These are phyloP conservation scores for Oryzias woworae DNA, from an alignment of 2,113 vertebrate species.

Conservation along the genomic window DNA sequence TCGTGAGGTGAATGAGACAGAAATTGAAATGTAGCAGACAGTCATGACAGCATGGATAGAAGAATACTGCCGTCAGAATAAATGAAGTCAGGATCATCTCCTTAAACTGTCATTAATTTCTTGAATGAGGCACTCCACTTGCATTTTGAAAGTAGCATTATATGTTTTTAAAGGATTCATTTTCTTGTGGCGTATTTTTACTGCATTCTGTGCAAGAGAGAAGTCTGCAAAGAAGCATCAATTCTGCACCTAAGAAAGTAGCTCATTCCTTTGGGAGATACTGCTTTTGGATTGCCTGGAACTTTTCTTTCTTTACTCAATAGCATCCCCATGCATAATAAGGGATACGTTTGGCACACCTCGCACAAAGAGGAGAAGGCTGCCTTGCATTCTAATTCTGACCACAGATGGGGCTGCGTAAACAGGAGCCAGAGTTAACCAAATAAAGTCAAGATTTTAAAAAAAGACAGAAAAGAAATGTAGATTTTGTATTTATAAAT, in stretches of 20 bases:
- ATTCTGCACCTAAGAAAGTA: neutral
- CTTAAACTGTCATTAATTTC: slow-evolving; percentile 2
- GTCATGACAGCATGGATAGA: slow-evolving; percentile 1
- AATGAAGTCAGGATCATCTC: neutral
- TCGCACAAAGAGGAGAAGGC: neutral
- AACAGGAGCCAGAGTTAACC: no score
- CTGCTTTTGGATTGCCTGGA: neutral
- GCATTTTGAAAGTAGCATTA: slow-evolving; percentile 10
- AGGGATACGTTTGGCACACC: neutral
- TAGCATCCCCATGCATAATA: neutral
- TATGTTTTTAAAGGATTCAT: neutral
- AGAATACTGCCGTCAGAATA: neutral
- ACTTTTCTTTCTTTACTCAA: neutral
- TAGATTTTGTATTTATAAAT: no score
- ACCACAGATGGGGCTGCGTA: no score
- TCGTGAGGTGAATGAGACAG: neutral
- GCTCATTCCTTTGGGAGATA: neutral
- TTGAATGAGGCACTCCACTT: slow-evolving; percentile 35
- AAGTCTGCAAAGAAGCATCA: neutral
- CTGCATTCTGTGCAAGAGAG: neutral
- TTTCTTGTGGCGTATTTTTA: neutral
- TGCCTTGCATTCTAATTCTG: no score
- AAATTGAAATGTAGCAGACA: neutral
- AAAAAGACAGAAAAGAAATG: no score
- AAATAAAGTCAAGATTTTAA: no score